Evolutionary conservation across 2,888 invertebrate species (phyloP).

Genomic region (Geophilus truncorum): DNA sequence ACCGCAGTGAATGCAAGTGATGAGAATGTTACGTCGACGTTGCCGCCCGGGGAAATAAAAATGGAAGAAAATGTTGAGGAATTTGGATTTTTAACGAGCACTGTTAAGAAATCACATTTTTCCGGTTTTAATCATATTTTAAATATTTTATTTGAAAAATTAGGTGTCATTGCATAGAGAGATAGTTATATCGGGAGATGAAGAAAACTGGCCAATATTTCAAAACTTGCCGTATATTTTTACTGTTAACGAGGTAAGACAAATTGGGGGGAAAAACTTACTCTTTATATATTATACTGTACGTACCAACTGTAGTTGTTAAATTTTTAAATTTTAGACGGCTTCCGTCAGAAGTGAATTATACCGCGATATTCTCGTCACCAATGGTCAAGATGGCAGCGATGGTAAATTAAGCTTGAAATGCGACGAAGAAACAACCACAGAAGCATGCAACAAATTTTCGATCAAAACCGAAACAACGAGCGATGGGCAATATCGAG

Average conservation of each 20-base stretch:
- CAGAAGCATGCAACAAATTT: slow-evolving; percentile 37
- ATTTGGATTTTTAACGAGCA: not conserved
- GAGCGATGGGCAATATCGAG: slow-evolving; percentile 63
- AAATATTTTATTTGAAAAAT: not conserved
- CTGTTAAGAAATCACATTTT: not conserved
- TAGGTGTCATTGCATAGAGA: slow-evolving; percentile 66
- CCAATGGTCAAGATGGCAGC: slow-evolving; percentile 62
- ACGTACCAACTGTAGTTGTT: not conserved
- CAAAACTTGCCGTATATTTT: slow-evolving; percentile 67
- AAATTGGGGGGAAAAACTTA: not conserved
- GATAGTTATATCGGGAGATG: slow-evolving; percentile 70
- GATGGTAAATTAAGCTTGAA: slow-evolving; percentile 65
- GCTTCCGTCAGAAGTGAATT: slow-evolving; percentile 61
- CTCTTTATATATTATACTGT: no score
- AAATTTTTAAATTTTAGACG: slow-evolving; percentile 46
- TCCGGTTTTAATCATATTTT: not conserved
- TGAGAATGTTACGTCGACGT: not conserved
- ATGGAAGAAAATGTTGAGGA: not conserved
- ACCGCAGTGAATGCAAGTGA: not conserved
- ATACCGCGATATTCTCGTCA: slow-evolving; percentile 60
- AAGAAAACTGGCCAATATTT: slow-evolving; percentile 73
- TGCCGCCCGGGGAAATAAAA: no score
- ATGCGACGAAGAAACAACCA: slow-evolving; percentile 51
- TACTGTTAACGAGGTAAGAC: slow-evolving; percentile 58
- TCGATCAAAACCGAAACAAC: slow-evolving; percentile 31